phyloP scores from a whole-genome alignment of 92 coral and sea anemone genomes.

The Desmophyllum pertusum region DNA sequence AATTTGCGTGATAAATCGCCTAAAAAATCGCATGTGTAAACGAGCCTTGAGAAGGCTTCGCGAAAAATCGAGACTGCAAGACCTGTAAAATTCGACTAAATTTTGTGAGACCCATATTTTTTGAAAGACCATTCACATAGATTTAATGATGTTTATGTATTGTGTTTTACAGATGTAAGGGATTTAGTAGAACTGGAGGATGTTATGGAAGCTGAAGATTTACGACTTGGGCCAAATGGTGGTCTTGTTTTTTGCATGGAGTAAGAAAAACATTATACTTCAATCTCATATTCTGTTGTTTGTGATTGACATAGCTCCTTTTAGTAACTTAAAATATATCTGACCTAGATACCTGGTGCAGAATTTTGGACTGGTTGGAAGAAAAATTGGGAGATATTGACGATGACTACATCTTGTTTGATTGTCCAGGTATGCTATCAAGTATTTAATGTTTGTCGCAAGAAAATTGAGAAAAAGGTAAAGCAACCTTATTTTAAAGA shows the following conservation, averaged over 20 bases:
- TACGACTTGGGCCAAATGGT: conserved; percentile 94
- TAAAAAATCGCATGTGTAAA: no score
- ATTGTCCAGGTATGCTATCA: conserved; percentile 82
- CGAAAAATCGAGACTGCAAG: no score
- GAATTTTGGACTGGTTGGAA: conserved; percentile 96
- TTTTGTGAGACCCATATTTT: no score
- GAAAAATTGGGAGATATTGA: conserved; percentile 91
- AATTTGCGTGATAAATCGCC: no score
- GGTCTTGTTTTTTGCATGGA: conserved; percentile 94
- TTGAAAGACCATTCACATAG: no score
- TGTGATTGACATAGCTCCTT: no score
- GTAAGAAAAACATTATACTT: conserved; percentile 69
- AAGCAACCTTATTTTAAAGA: no score
- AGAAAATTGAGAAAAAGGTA: no score
- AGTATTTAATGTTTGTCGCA: not conserved
- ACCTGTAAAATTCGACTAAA: no score
- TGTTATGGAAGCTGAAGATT: conserved; percentile 97
- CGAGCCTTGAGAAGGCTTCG: no score
- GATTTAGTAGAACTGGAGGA: conserved; percentile 95
- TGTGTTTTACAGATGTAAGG: conserved; percentile 68
- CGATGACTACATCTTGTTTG: conserved; percentile 95
- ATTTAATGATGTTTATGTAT: conserved; percentile 4
- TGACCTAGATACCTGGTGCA: conserved; percentile 78
- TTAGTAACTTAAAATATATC: not conserved
- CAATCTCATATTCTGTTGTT: no score